Evolutionary conservation across 1,140 invertebrate species (phyloP).

Genomic region (Penaeus chinensis): DNA sequence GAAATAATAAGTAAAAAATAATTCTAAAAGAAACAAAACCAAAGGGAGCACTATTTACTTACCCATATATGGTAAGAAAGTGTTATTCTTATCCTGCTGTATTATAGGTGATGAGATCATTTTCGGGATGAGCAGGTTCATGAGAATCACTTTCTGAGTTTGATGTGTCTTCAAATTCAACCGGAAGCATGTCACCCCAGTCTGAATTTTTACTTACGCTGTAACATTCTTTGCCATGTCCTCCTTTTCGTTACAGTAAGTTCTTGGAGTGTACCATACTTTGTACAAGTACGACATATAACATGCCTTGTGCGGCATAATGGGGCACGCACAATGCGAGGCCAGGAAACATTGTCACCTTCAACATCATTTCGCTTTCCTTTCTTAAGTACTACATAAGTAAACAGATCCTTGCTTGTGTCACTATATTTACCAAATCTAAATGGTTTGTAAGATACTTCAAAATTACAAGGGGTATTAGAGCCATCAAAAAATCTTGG

Average conservation of each 20-base stretch:
- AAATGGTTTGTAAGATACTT: slow-evolving; percentile 75
- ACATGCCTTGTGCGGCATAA: slow-evolving; percentile 77
- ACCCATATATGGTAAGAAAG: no score
- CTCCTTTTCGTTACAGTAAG: slow-evolving; percentile 80
- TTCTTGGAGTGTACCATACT: slow-evolving; percentile 80
- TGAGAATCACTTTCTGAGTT: neutral
- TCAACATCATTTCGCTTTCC: slow-evolving; percentile 71
- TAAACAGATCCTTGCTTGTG: slow-evolving; percentile 73
- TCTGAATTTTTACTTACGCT: slow-evolving; percentile 33
- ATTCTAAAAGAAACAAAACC: no score
- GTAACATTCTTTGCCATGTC: slow-evolving; percentile 73
- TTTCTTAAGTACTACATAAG: slow-evolving; percentile 84
- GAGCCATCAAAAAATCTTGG: slow-evolving; percentile 74
- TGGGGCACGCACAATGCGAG: slow-evolving; percentile 79
- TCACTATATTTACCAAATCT: slow-evolving; percentile 69
- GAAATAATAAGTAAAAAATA: no score
- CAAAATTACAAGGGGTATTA: slow-evolving; percentile 81
- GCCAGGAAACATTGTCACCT: slow-evolving; percentile 75
- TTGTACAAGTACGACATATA: slow-evolving; percentile 83
- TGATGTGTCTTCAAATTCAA: slow-evolving; percentile 23
- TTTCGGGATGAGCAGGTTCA: neutral
- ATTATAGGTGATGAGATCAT: no score
- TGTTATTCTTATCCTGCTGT: no score
- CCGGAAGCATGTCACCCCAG: slow-evolving; percentile 56
- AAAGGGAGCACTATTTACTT: no score